Percentiles rank a stretch among this genome's conserved stretches.
Evolutionary conservation across 2,113 vertebrate species (phyloP).

Genomic region (Leuciscus idus): DNA sequence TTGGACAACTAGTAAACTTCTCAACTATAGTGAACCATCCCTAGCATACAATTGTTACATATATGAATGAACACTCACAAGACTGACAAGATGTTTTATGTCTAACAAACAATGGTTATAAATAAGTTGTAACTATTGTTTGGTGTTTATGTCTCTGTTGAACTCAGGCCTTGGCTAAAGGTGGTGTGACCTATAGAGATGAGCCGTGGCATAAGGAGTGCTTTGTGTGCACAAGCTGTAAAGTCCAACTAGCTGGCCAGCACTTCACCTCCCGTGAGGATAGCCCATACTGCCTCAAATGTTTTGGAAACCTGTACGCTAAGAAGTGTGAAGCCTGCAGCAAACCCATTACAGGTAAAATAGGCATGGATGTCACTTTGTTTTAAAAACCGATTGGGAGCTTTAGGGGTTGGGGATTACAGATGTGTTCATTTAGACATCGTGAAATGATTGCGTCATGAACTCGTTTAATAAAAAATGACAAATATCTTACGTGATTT

Average conservation of each 20-base stretch:
- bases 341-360: constrained; percentile 93
- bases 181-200: constrained; percentile 95
- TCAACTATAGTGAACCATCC: not conserved
- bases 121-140: not conserved
- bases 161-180: constrained; percentile 90
- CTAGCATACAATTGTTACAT: not conserved
- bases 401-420: not conserved
- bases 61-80: not conserved
- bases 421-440: not conserved
- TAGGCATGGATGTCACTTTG: not conserved
- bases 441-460: not conserved
- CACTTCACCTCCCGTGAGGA: constrained; percentile 98
- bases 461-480: not conserved
- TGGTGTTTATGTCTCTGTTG: constrained; percentile 2
- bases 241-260: constrained; percentile 92
- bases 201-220: constrained; percentile 99
- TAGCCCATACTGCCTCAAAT: constrained; percentile 93
- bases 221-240: constrained; percentile 93
- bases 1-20: not conserved
- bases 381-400: not conserved
- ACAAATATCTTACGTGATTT: not conserved
- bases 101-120: not conserved
- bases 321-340: constrained; percentile 95
- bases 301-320: constrained; percentile 95
- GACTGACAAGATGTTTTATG: not conserved